A percentile compares a stretch with the other conserved stretches of the same genome.
These are phyloP conservation scores for Rhinichthys osculus DNA, from an alignment of 2,797 vertebrate genomes.

Conservation along the genomic window DNA sequence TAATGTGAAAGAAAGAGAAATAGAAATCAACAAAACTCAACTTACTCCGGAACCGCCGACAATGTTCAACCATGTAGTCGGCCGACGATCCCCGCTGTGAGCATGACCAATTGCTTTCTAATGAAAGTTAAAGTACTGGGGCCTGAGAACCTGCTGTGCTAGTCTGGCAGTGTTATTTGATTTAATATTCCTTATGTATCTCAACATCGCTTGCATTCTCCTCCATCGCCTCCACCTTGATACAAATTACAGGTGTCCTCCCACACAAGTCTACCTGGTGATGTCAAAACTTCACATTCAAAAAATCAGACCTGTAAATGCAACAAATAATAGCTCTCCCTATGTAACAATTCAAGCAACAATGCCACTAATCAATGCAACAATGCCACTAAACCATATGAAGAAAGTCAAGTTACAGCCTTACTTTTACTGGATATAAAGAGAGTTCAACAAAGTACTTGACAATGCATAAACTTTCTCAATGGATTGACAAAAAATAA, in stretches of 20 bases:
- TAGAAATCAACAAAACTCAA: constrained; percentile 48
- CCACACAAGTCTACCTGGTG: constrained; percentile 36
- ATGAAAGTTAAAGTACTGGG: constrained; percentile 53
- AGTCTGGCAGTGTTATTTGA: constrained; percentile 46
- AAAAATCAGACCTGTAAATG: constrained; percentile 32
- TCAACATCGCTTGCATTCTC: constrained; percentile 17
- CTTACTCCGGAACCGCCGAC: constrained; percentile 28
- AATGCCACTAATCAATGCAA: constrained; percentile 19
- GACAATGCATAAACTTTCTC: background rate
- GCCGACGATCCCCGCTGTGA: constrained; percentile 40
- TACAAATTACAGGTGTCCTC: constrained; percentile 49
- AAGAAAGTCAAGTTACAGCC: background rate
- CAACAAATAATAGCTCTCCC: constrained; percentile 32
- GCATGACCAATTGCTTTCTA: constrained; percentile 45
- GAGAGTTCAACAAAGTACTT: constrained; percentile 65
- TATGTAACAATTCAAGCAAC: constrained; percentile 28
- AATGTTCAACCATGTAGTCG: constrained; percentile 20
- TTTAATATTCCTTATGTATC: constrained; percentile 46
- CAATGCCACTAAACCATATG: constrained; percentile 32
- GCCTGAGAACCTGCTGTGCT: constrained; percentile 50
- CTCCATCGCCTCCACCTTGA: constrained; percentile 42
- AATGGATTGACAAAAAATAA: background rate
- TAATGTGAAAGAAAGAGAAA: constrained; percentile 13
- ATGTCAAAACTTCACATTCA: constrained; percentile 45
- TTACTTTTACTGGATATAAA: constrained; percentile 64